Base-by-base conservation (phyloP, 2,888 invertebrate genomes). In the Alloplasta piceator region DNA sequence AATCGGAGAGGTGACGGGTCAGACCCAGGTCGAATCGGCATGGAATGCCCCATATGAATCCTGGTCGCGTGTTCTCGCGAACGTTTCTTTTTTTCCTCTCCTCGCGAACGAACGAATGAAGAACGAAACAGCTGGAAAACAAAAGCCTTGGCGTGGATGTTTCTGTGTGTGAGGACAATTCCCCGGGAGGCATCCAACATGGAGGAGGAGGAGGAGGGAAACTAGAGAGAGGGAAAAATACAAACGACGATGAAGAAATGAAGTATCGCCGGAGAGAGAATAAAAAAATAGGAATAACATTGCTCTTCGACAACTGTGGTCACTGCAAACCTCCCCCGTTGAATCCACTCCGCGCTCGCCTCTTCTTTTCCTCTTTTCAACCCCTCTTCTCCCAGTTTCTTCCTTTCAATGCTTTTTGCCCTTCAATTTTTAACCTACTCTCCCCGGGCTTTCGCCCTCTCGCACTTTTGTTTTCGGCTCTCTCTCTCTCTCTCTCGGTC, bases 381-480 rank as follows among this genome's bases (percentile, higher is more conserved):
- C 10, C 14, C 41, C 36, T 6, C 12, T n/a, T 14, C 39, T 16
- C 48, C 26, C 52, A 26, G 46, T 67, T 61, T 55, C 39, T 36
- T 41, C 68, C 26, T 70, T 64, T 58, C 52, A 38, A 70, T 70
- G 55, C 66, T 56, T 77, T 78, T 79, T 75, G 63, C 41, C 56
- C 56, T 80, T 83, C 67, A 80, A 82, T 82, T 80, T 78, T 84
- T 80, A 85, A 83, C 84, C 81, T 82, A 70, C 82, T 80, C 83
- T 83, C 79, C 66, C 76, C 82, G 83, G 82, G 84, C 80, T 73
- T 82, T 72, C 82, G 82, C 84, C 12, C 12, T 38, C n/a, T 43
- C 14, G 41, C 52, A 14, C 12, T 83, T 86, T 80, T 41, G 82
- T 80, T 76, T 72, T 80, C 75, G 70, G 63, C 83, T 80, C 80